Conservation (phyloP, 2,113 vertebrate genomes). For the Pterophyllum scalare region DNA sequence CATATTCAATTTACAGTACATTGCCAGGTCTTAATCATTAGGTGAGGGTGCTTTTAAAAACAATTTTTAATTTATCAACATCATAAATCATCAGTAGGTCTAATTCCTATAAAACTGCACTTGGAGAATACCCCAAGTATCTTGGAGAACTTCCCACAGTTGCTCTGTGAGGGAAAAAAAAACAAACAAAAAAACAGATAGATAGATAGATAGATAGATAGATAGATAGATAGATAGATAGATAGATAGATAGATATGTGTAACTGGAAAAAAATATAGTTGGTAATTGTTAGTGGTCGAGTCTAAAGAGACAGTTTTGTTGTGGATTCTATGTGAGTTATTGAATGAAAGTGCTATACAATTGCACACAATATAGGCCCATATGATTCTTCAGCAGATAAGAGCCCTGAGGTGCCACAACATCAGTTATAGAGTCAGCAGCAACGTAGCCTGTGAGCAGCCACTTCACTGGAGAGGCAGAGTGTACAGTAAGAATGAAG, state of each 20-base stretch:
- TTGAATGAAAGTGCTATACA: slow-evolving; percentile 50
- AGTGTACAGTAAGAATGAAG: slow-evolving; percentile 39
- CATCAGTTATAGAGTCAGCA: slow-evolving; percentile 57
- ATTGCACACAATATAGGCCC: slow-evolving; percentile 61
- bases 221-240: too few species aligned
- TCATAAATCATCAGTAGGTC: not conserved
- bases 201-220: not conserved
- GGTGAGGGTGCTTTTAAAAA: not conserved
- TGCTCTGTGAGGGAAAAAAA: not conserved
- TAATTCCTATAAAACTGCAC: not conserved
- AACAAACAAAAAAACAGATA: not conserved
- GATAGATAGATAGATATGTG: not conserved
- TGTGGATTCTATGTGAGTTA: slow-evolving; percentile 23
- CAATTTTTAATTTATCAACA: not conserved
- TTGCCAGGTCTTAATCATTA: not conserved
- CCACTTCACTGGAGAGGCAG: slow-evolving; percentile 71
- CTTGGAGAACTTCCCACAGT: not conserved
- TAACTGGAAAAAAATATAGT: not conserved
- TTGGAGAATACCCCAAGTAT: not conserved
- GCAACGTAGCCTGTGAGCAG: slow-evolving; percentile 50
- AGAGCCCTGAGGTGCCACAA: slow-evolving; percentile 57
- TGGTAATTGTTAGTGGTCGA: accelerated
- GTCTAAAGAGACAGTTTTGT: not conserved
- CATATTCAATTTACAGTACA: not conserved
- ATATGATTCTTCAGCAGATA: slow-evolving; percentile 64